Percentiles rank a stretch among this genome's conserved stretches.
phyloP scores from a whole-genome alignment of 2,888 invertebrate species.

The Baronia brevicornis region DNA sequence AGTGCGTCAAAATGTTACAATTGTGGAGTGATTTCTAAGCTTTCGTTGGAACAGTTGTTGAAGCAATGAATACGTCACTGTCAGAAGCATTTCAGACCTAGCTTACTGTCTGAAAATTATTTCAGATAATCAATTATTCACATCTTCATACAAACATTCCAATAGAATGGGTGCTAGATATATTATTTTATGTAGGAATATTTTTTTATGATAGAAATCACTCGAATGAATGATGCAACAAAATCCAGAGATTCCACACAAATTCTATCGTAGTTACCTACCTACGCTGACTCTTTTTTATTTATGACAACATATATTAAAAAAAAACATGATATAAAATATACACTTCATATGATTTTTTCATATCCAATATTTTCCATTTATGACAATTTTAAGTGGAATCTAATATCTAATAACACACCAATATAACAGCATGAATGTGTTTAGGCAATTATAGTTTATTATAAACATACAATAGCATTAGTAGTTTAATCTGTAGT shows the following conservation, averaged over 20 bases:
- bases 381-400: conserved; percentile 26
- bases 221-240: conserved; percentile 42
- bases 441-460: conserved; percentile 18
- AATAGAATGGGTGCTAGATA: conserved; percentile 25
- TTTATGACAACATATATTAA: conserved; percentile 16
- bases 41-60: conserved; percentile 24
- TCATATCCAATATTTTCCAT: conserved; percentile 11
- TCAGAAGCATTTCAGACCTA: conserved; percentile 23
- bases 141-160: conserved; percentile 39
- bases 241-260: conserved; percentile 44
- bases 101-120: conserved; percentile 8
- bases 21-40: conserved; percentile 38
- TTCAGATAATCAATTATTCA: conserved; percentile 21
- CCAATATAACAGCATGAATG: conserved; percentile 32
- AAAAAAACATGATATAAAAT: conserved; percentile 5
- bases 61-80: conserved; percentile 21
- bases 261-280: conserved; percentile 28
- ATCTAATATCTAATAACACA: conserved; percentile 41
- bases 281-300: conserved; percentile 11
- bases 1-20: conserved; percentile 15
- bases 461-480: conserved; percentile 19
- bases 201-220: conserved; percentile 44
- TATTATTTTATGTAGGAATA: conserved; percentile 22
- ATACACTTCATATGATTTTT: conserved; percentile 10
- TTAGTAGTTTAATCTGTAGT: conserved; percentile 19